Base-by-base conservation (phyloP, 2,888 invertebrate genomes). In the Abrostola triplasia region DNA sequence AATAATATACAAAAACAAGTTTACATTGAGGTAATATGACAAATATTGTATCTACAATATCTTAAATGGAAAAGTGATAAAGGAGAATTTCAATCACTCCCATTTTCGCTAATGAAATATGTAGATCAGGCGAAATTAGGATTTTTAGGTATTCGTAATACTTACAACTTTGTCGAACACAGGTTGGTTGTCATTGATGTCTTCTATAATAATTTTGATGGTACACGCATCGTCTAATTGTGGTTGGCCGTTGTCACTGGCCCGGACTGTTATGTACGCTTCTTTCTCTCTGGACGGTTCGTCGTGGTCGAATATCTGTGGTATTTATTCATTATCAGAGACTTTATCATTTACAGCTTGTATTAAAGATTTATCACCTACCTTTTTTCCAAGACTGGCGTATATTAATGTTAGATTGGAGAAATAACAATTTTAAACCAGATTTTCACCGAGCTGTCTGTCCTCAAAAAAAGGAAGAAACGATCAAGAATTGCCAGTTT, bases 191-290 rank as follows among this genome's bases (percentile, higher is more conserved):
- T 99, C 99, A 92, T 99, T 99, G 85, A 98, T 96, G 91, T 99
- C 99, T 84, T 96, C 96, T 73, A 99, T 97, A 71, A 97, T 96
- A 60, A 99, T 97, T 94, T 97, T 98, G 88, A 99, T 98, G 6
- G 98, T 98, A 91, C 99, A 99, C 60, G 98, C 97, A 83, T 98
- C 98, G 80, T 98, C 98, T 58, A 99, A 94, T 53, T 97, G 97
- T 0, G 98, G 98, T 76, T 96, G 96, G 0, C 99, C 99, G 88
- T 98, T 98, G 92, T 99, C 99, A 64, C 97, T 98, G 0, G 98
- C 99, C 87, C 98, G 96, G 7, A 99, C 98, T 40, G 98, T 98
- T 55, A 98, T 95, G 84, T 98, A 98, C 67, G 95, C 96, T 92
- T 97, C 98, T 91, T 96, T 98, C 91, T 96, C 97, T 84, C 97